phyloP scores from a whole-genome alignment of 2,888 invertebrate species.

The Drosophila stalkeri region DNA sequence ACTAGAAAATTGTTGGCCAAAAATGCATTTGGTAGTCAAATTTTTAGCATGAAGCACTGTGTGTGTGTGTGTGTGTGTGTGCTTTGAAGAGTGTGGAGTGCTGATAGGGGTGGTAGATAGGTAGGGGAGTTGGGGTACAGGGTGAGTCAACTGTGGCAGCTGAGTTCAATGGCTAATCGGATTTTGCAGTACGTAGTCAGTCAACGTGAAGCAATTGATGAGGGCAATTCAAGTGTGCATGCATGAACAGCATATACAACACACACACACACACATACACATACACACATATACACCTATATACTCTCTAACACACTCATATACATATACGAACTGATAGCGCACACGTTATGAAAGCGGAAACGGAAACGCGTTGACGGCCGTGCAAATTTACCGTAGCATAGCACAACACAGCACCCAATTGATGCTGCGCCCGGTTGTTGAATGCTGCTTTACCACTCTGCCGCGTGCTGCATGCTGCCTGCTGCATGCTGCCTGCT shows the following conservation, averaged over 20 bases:
- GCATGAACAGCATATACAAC: slow-evolving; percentile 49
- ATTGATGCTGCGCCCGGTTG: slow-evolving; percentile 23
- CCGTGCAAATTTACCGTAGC: slow-evolving; percentile 51
- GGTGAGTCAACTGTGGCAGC: slow-evolving; percentile 17
- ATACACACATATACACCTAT: slow-evolving; percentile 17
- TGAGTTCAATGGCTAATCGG: slow-evolving; percentile 71
- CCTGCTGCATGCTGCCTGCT: slow-evolving; percentile 5
- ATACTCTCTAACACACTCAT: slow-evolving; percentile 6
- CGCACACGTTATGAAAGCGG: slow-evolving; percentile 55
- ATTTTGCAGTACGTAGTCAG: slow-evolving; percentile 72
- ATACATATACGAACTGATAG: slow-evolving; percentile 13
- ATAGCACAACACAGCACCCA: slow-evolving; percentile 36
- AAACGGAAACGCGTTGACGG: slow-evolving; percentile 64
- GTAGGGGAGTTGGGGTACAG: too few species aligned
- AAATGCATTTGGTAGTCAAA: slow-evolving; percentile 74
- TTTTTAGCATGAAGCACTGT: slow-evolving; percentile 36
- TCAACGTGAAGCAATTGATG: slow-evolving; percentile 78
- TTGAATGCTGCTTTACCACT: background rate
- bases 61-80: background rate
- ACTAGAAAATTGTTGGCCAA: slow-evolving; percentile 48
- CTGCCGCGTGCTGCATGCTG: slow-evolving; percentile 19
- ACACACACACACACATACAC: slow-evolving; percentile 15
- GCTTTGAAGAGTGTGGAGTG: background rate
- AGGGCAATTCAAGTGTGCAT: slow-evolving; percentile 74
- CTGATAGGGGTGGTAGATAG: too few species aligned